Evolutionary conservation across 2,888 invertebrate species (phyloP).

Genomic region (Mythimna pallens): DNA sequence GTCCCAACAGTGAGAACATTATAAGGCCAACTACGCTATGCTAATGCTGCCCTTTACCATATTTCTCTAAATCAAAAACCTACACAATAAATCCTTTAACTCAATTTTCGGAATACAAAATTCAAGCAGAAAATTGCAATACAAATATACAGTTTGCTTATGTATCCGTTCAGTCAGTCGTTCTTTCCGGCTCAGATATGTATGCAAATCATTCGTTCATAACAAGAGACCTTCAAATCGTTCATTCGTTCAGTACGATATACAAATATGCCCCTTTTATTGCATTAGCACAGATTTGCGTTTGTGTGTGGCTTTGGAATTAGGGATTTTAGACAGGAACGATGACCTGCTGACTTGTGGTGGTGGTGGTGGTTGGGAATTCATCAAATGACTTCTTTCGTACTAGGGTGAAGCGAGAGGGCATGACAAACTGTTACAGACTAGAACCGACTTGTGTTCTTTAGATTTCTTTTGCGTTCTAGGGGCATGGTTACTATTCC

Average conservation of each 20-base stretch:
- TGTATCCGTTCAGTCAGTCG: constrained; percentile 45
- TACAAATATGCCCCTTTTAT: constrained; percentile 61
- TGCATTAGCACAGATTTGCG: constrained; percentile 60
- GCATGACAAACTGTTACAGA: no score
- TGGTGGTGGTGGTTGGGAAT: no score
- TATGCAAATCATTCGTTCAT: constrained; percentile 64
- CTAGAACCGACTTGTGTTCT: no score
- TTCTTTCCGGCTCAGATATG: constrained; percentile 49
- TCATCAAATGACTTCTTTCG: no score
- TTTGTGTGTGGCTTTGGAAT: constrained; percentile 31
- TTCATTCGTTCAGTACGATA: constrained; percentile 53
- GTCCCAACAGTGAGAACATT: no score
- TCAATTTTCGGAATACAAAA: constrained; percentile 22
- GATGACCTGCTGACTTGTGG: background rate
- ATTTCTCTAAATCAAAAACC: background rate
- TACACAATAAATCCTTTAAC: background rate
- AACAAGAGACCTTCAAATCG: constrained; percentile 61
- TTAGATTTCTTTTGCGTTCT: no score
- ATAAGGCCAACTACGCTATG: no score
- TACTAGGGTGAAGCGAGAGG: no score
- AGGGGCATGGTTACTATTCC: no score
- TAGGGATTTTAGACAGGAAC: constrained; percentile 12
- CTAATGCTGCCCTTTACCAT: background rate
- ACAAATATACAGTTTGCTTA: constrained; percentile 45
- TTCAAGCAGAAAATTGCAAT: constrained; percentile 37